phyloP scores from a whole-genome alignment of 2,797 vertebrate genomes.

The Chaetodon trifasciatus region DNA sequence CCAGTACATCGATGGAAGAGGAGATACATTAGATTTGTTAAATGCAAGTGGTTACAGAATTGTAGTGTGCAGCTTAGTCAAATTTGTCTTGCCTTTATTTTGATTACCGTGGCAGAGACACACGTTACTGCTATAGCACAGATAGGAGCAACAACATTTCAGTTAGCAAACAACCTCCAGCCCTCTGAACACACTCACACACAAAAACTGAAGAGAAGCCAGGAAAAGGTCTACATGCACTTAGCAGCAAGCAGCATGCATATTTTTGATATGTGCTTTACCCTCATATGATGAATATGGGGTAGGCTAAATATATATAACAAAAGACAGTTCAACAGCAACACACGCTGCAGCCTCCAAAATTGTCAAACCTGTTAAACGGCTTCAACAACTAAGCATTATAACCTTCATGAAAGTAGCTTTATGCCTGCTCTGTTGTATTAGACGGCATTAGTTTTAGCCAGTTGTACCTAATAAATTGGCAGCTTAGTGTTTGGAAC shows the following conservation, averaged over 20 bases:
- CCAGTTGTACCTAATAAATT: not conserved
- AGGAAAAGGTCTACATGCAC: not conserved
- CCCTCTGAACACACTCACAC: not conserved
- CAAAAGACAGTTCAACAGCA: not conserved
- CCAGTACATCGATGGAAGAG: too few species aligned
- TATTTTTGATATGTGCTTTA: not conserved
- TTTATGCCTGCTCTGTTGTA: not conserved
- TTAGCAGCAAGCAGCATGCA: not conserved
- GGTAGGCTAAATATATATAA: not conserved
- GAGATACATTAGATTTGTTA: not conserved
- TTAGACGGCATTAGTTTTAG: not conserved
- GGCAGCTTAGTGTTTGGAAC: not conserved
- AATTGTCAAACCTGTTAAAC: not conserved
- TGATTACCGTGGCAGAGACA: not conserved
- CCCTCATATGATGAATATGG: not conserved
- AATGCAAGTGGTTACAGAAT: not conserved
- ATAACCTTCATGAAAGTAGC: not conserved
- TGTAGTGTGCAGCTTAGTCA: not conserved
- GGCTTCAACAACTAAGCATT: not conserved
- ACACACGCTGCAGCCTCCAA: not conserved
- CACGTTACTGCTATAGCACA: not conserved
- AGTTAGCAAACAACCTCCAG: not conserved
- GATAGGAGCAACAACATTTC: not conserved
- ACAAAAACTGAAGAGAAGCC: too few species aligned
- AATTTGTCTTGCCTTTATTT: conserved; percentile 2